phyloP scores from a whole-genome alignment of 1,140 invertebrate species.

The Polypedilum vanderplanki region DNA sequence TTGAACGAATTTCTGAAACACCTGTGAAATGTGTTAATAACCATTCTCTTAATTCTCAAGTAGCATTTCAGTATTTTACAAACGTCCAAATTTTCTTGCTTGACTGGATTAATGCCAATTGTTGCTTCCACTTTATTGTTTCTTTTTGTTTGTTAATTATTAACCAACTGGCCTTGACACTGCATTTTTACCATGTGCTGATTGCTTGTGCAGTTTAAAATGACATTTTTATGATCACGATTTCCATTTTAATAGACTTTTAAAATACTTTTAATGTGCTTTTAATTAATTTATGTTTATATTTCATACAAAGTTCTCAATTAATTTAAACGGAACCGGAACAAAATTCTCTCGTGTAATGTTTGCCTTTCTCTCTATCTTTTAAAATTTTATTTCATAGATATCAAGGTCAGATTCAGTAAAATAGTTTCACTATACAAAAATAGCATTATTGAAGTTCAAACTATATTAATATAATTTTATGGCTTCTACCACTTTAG shows the following conservation, averaged over 20 bases:
- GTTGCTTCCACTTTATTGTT: background rate
- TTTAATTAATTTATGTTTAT: background rate
- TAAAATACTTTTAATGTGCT: background rate
- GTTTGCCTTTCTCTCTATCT: background rate
- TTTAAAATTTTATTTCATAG: too few relatives aligned
- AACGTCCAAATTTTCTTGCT: background rate
- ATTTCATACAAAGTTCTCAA: background rate
- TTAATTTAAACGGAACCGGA: background rate
- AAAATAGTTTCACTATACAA: background rate
- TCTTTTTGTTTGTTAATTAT: background rate
- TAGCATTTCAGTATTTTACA: too few relatives aligned
- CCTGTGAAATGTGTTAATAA: too few relatives aligned
- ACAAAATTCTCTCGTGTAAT: background rate
- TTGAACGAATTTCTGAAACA: too few relatives aligned
- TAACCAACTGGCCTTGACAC: background rate
- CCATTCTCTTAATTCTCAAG: too few relatives aligned
- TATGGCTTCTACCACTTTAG: background rate
- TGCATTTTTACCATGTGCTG: background rate
- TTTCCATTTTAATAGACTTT: background rate
- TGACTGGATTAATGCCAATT: background rate
- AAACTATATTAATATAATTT: background rate
- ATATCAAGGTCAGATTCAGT: background rate
- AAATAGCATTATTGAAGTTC: background rate
- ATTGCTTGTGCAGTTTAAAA: background rate
- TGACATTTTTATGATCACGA: constrained; percentile 3